phyloP scores from a whole-genome alignment of 2,888 invertebrate species.

The Leucozona laternaria region DNA sequence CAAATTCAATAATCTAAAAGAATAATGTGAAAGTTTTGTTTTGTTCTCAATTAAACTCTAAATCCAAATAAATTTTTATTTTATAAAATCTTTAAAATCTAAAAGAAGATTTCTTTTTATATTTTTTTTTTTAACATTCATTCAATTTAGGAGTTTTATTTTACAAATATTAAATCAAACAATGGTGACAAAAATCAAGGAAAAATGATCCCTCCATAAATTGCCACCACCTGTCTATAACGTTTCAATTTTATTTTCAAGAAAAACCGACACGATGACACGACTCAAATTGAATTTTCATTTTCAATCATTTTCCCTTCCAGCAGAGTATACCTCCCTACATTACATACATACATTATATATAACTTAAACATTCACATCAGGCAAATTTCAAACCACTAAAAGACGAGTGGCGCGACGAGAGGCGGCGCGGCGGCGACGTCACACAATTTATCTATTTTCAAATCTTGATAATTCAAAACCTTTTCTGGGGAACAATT shows the following conservation, averaged over 20 bases:
- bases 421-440: slow-evolving; percentile 45
- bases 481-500: slow-evolving; percentile 51
- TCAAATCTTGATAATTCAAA: slow-evolving; percentile 48
- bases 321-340: neutral
- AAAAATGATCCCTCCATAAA: slow-evolving; percentile 6
- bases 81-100: too few relatives aligned
- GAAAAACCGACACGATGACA: slow-evolving; percentile 28
- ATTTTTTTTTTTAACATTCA: neutral
- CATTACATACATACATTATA: neutral
- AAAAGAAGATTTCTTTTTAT: neutral
- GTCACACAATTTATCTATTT: slow-evolving; percentile 77
- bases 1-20: too few relatives aligned
- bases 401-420: neutral
- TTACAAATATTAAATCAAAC: slow-evolving; percentile 1
- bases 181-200: neutral
- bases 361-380: slow-evolving; percentile 19
- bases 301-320: slow-evolving; percentile 48
- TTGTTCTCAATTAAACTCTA: too few relatives aligned
- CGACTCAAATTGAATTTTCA: slow-evolving; percentile 63
- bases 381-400: slow-evolving; percentile 13
- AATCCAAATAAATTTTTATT: too few relatives aligned
- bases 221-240: slow-evolving; percentile 56
- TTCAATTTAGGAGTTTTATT: neutral
- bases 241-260: slow-evolving; percentile 67
- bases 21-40: too few relatives aligned